A percentile compares a stretch with the other conserved stretches of the same genome.
phyloP scores from a whole-genome alignment of 2,888 invertebrate species.

The Drosophila peninsularis region DNA sequence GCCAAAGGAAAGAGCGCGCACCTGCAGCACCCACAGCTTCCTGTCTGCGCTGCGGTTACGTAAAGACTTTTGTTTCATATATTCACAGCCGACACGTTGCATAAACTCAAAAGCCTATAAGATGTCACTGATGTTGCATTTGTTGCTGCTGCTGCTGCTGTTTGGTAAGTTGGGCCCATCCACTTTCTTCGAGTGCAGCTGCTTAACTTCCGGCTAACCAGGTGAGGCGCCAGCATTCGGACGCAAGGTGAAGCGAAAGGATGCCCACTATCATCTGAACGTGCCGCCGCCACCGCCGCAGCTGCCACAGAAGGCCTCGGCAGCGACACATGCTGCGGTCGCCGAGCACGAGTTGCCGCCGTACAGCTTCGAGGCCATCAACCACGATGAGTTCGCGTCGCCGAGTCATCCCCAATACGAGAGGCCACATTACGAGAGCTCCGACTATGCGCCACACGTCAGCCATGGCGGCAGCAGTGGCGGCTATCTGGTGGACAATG shows the following conservation, averaged over 20 bases:
- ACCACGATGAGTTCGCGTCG: constrained; percentile 68
- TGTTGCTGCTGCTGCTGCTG: constrained; percentile 62
- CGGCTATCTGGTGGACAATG: constrained; percentile 87
- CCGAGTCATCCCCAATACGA: constrained; percentile 28
- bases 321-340: constrained; percentile 40
- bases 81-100: constrained; percentile 48
- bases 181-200: constrained; percentile 7
- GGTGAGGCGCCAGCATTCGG: constrained; percentile 53
- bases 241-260: constrained; percentile 76
- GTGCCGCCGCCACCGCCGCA: constrained; percentile 58
- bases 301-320: constrained; percentile 24
- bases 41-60: constrained; percentile 50
- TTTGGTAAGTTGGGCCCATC: constrained; percentile 61
- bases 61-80: constrained; percentile 50
- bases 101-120: constrained; percentile 38
- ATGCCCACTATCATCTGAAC: constrained; percentile 63
- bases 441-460: constrained; percentile 44
- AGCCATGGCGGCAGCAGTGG: constrained; percentile 34
- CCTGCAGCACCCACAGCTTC: constrained; percentile 46
- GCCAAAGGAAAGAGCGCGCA: constrained; percentile 28
- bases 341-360: constrained; percentile 71
- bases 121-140: constrained; percentile 63
- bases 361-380: constrained; percentile 72
- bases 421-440: constrained; percentile 27
- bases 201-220: constrained; percentile 22